A percentile compares a stretch with the other conserved stretches of the same genome.
phyloP scores from a whole-genome alignment of 2,888 invertebrate genomes.

The Erebia epiphron region DNA sequence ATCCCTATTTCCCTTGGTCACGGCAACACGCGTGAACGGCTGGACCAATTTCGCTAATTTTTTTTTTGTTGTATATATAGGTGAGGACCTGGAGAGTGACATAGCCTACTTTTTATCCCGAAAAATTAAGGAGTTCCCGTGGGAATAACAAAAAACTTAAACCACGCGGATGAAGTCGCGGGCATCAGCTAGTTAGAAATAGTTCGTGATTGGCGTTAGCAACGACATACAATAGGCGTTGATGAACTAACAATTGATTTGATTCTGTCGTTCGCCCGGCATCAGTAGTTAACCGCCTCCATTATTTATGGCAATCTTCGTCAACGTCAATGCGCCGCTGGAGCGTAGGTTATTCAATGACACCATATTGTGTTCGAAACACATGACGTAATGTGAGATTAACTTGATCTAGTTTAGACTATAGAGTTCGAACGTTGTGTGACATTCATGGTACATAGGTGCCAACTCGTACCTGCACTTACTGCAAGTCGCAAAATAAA shows the following conservation, averaged over 20 bases:
- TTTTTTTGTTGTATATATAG: no score
- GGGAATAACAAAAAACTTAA: no score
- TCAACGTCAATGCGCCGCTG: conserved; percentile 42
- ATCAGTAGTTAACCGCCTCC: conserved; percentile 42
- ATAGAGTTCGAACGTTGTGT: background rate
- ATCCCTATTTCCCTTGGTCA: no score
- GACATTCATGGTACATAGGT: background rate
- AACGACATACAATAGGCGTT: conserved; percentile 40
- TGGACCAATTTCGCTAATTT: no score
- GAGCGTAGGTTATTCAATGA: conserved; percentile 38
- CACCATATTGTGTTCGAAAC: conserved; percentile 38
- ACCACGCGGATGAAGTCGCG: no score
- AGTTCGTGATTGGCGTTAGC: conserved; percentile 34
- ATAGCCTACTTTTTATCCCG: no score
- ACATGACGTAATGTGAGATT: conserved; percentile 36
- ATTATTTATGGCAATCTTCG: conserved; percentile 47
- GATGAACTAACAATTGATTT: conserved; percentile 45
- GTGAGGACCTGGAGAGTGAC: no score
- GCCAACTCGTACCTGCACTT: background rate
- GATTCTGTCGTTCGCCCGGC: conserved; percentile 42
- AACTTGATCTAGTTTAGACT: conserved; percentile 28
- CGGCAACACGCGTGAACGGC: no score
- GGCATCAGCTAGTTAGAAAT: no score
- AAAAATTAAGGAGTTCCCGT: no score
- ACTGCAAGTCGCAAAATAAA: background rate